These are phyloP conservation scores for Syrmaticus mikado DNA, from an alignment of 2,113 vertebrate genomes.

Conservation along the genomic window DNA sequence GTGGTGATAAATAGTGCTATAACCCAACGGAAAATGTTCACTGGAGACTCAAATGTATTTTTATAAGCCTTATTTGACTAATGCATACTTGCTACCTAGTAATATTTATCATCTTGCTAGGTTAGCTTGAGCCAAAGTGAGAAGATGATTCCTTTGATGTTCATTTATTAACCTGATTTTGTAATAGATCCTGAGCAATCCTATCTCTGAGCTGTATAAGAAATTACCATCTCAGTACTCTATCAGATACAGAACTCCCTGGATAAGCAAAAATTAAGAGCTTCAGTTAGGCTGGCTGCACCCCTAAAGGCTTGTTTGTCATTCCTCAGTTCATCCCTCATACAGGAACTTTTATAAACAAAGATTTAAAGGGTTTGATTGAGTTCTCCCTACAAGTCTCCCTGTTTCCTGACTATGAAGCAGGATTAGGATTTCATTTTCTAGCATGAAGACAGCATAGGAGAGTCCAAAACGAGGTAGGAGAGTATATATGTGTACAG, in stretches of 20 bases:
- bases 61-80: neutral
- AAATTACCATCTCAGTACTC: neutral
- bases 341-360: neutral
- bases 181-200: slow-evolving; percentile 33
- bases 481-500: neutral
- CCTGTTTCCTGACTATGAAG: neutral
- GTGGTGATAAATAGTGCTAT: neutral
- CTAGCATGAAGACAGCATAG: neutral
- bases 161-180: slow-evolving; percentile 32
- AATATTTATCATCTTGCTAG: neutral
- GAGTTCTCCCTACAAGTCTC: neutral
- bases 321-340: neutral
- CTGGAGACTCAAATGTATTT: neutral
- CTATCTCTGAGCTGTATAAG: neutral
- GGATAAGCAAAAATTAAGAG: neutral
- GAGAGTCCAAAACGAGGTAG: neutral
- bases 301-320: neutral
- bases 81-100: neutral
- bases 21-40: neutral
- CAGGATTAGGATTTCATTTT: neutral
- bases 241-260: neutral
- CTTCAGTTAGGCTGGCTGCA: neutral
- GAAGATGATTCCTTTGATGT: neutral
- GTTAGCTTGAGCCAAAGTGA: neutral
- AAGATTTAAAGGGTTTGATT: neutral